Conservation (phyloP, 64 coral and sea anemone genomes). For the Trachythela sp. region DNA sequence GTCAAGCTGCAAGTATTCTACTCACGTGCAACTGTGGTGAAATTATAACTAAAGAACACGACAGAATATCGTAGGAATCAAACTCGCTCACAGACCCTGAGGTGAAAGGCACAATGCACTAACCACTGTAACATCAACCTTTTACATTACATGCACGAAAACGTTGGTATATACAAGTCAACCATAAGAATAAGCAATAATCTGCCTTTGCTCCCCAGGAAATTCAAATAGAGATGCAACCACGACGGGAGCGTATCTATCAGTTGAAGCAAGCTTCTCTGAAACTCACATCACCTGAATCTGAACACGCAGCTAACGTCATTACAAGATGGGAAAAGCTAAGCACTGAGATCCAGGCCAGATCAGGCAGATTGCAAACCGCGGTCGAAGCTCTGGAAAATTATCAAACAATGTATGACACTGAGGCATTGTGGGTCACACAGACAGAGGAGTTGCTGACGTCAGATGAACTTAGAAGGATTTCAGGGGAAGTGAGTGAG, state of each 20-base stretch:
- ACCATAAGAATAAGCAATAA: no score
- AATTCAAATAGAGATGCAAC: not conserved
- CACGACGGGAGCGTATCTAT: conserved; percentile 10
- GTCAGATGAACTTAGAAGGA: not conserved
- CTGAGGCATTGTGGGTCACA: not conserved
- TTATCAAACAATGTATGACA: not conserved
- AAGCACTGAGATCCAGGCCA: not conserved
- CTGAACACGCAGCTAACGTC: not conserved
- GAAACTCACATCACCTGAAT: not conserved
- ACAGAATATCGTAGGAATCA: no score
- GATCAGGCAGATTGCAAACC: not conserved
- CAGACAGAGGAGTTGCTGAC: conserved; percentile 3
- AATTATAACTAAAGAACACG: no score
- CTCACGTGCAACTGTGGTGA: no score
- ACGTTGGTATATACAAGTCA: no score
- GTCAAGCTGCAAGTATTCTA: no score
- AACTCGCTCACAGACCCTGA: no score
- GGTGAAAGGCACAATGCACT: no score
- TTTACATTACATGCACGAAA: no score
- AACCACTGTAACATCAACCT: no score
- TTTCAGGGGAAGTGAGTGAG: not conserved
- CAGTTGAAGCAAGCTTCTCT: conserved; percentile 1
- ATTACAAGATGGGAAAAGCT: not conserved
- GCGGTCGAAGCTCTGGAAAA: not conserved
- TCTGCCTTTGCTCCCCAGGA: not conserved